phyloP scores from a whole-genome alignment of 2,797 vertebrate species.

The Erpetoichthys calabaricus region DNA sequence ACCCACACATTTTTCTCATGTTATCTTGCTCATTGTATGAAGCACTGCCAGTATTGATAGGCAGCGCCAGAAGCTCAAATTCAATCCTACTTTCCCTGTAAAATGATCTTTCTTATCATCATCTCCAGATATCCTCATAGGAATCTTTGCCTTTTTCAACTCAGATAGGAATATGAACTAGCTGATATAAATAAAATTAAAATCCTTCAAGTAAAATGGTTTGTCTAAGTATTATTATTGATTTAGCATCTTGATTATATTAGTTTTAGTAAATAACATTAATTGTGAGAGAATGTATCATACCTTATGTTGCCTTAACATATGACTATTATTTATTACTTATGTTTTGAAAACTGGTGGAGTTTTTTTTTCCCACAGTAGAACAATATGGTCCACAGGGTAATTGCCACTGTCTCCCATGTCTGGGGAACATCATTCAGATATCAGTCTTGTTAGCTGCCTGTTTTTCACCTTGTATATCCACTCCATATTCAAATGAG shows the following conservation, averaged over 20 bases:
- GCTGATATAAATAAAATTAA: background rate
- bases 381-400: too few relatives aligned
- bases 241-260: conserved; percentile 1
- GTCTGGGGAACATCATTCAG: too few relatives aligned
- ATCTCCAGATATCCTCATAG: background rate
- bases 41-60: background rate
- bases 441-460: too few relatives aligned
- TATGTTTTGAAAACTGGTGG: too few relatives aligned
- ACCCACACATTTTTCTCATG: background rate
- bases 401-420: too few relatives aligned
- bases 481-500: too few relatives aligned
- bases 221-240: background rate
- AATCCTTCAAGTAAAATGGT: conserved; percentile 1
- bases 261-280: background rate
- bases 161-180: background rate
- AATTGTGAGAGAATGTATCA: too few relatives aligned
- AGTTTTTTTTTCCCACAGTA: too few relatives aligned
- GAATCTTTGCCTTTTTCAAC: conserved; percentile 1
- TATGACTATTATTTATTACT: too few relatives aligned
- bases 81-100: background rate
- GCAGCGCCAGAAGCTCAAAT: background rate
- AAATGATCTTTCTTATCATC: background rate
- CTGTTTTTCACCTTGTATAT: too few relatives aligned
- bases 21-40: background rate
- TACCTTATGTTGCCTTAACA: too few relatives aligned